phyloP scores from a whole-genome alignment of 35 echinoderm and acorn worm species.

The Diadema setosum region DNA sequence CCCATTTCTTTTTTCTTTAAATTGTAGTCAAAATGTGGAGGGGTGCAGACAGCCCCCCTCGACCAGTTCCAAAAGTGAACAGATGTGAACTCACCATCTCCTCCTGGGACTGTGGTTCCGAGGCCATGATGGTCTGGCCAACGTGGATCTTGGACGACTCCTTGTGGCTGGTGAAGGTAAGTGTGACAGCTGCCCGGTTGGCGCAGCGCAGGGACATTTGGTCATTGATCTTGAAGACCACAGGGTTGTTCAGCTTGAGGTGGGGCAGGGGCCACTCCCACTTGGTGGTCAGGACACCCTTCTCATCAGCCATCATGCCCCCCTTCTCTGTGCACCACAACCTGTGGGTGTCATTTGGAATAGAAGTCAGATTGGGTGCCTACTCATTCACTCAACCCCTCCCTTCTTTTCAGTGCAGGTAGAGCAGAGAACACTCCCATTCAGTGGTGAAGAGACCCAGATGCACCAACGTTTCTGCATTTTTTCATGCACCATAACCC shows the following conservation, averaged over 20 bases:
- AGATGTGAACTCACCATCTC: constrained; percentile 65
- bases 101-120: constrained; percentile 80
- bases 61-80: too few relatives aligned
- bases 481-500: too few relatives aligned
- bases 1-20: too few relatives aligned
- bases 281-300: constrained; percentile 53
- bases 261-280: constrained; percentile 82
- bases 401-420: too few relatives aligned
- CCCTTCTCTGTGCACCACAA: constrained; percentile 84
- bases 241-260: constrained; percentile 48
- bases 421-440: too few relatives aligned
- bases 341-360: too few relatives aligned
- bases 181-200: constrained; percentile 71
- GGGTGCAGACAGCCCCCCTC: too few relatives aligned
- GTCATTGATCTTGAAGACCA: constrained; percentile 64
- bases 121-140: constrained; percentile 59
- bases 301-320: constrained; percentile 60
- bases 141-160: constrained; percentile 79
- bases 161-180: constrained; percentile 65
- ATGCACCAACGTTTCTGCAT: too few relatives aligned
- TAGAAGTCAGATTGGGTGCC: too few relatives aligned
- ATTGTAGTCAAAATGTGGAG: too few relatives aligned
- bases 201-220: constrained; percentile 53
- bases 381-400: too few relatives aligned
- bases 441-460: too few relatives aligned